A percentile compares a stretch with the other conserved stretches of the same genome.
phyloP scores from a whole-genome alignment of 1,140 invertebrate species.

The Zaprionus tsacasi region DNA sequence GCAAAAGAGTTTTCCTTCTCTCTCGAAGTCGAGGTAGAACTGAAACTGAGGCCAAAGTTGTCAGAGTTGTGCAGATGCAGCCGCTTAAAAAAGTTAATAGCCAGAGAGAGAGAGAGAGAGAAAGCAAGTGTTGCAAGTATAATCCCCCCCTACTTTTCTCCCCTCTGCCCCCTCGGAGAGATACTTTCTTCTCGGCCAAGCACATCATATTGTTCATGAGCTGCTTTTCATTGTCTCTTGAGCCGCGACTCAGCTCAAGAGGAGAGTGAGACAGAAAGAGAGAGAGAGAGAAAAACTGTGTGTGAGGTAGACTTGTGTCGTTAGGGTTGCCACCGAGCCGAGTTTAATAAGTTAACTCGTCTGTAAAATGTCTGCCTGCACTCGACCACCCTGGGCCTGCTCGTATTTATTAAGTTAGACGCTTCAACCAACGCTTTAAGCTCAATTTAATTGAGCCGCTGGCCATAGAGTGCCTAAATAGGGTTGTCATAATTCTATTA shows the following conservation, averaged over 20 bases:
- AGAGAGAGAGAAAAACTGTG: neutral
- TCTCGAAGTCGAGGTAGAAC: neutral
- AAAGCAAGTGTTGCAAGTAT: conserved; percentile 14
- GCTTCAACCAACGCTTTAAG: conserved; percentile 11
- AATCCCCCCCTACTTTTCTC: neutral
- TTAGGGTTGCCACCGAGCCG: neutral
- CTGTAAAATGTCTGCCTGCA: conserved; percentile 68
- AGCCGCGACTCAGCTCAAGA: neutral
- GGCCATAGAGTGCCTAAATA: neutral
- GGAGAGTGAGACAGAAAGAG: neutral
- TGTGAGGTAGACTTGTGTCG: neutral
- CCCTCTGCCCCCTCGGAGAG: neutral
- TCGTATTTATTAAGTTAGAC: conserved; percentile 53
- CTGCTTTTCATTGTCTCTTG: conserved; percentile 8
- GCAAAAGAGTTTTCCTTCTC: conserved; percentile 14
- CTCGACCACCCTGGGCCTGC: conserved; percentile 35
- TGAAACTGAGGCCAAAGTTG: conserved; percentile 43
- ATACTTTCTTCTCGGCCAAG: conserved; percentile 8
- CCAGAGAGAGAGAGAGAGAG: too few species aligned
- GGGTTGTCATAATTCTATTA: neutral
- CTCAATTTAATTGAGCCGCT: neutral
- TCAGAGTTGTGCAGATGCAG: conserved; percentile 24
- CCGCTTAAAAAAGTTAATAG: conserved; percentile 74
- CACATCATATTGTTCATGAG: conserved; percentile 51
- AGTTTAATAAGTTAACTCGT: conserved; percentile 72